These are phyloP conservation scores for Hipposideros armiger DNA, from an alignment of 2,113 vertebrate species.

Conservation along the genomic window DNA sequence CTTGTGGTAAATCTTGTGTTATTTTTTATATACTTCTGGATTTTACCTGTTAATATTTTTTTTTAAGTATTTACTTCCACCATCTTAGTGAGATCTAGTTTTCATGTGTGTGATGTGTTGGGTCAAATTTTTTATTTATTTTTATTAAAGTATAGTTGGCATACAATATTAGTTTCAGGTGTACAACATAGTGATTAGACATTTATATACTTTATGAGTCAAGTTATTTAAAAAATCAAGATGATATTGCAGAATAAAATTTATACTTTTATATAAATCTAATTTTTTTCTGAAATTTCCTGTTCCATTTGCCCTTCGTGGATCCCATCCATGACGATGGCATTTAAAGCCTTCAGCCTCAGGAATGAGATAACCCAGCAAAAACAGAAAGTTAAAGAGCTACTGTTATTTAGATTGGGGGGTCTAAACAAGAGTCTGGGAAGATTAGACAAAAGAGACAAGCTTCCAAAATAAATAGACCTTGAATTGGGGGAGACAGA, in stretches of 20 bases:
- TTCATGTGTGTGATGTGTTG: background rate
- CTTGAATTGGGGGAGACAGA: background rate
- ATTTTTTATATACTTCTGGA: background rate
- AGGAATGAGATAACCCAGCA: background rate
- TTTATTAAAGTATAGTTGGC: too few species aligned
- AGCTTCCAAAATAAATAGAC: background rate
- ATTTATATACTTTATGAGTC: too few species aligned
- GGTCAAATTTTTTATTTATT: background rate
- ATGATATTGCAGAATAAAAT: background rate
- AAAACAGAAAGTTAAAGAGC: background rate
- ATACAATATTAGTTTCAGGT: too few species aligned
- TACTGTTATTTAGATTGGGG: background rate
- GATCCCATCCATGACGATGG: background rate
- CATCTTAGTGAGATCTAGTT: background rate
- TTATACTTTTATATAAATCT: background rate
- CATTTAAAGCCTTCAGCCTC: background rate
- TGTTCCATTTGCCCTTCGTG: background rate
- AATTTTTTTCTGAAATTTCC: background rate
- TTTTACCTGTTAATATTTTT: background rate
- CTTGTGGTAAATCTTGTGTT: background rate
- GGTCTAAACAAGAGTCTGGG: background rate
- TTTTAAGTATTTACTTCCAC: background rate
- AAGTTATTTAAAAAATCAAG: background rate
- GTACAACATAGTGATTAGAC: too few species aligned
- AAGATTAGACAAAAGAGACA: background rate